phyloP scores from a whole-genome alignment of 2,888 invertebrate genomes.

The Microctonus brassicae region DNA sequence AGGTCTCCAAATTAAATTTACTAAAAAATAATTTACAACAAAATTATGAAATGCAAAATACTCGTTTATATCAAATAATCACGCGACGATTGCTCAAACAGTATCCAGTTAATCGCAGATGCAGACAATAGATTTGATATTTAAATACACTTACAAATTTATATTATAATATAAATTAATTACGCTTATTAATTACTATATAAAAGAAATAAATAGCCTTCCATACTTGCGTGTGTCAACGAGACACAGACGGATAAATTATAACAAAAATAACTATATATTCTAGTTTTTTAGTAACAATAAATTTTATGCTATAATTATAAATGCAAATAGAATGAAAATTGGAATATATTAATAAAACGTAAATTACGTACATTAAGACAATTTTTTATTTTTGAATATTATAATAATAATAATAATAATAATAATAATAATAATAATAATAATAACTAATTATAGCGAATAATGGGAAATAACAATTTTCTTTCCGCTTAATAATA shows the following conservation, averaged over 20 bases:
- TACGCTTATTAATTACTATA: no score
- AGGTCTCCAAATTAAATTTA: constrained; percentile 55
- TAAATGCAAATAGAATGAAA: no score
- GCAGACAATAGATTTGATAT: constrained; percentile 51
- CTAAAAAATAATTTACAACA: constrained; percentile 46
- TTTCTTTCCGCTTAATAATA: constrained; percentile 42
- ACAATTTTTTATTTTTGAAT: constrained; percentile 31
- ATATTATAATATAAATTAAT: no score
- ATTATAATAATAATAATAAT: constrained; percentile 42
- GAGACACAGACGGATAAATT: no score
- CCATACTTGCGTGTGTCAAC: no score
- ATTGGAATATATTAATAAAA: background rate
- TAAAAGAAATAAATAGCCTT: no score
- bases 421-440: constrained; percentile 34
- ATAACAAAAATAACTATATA: no score
- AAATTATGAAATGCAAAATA: constrained; percentile 58
- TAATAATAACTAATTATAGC: constrained; percentile 43
- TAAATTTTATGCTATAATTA: no score
- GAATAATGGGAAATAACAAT: constrained; percentile 48
- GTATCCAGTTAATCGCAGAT: constrained; percentile 60
- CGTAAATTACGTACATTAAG: constrained; percentile 1
- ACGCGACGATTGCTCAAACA: constrained; percentile 59
- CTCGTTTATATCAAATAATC: constrained; percentile 61
- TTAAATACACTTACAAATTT: background rate
- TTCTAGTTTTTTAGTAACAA: no score